Conservation (phyloP, 2,888 invertebrate species). For the Aphidoletes aphidimyza region DNA sequence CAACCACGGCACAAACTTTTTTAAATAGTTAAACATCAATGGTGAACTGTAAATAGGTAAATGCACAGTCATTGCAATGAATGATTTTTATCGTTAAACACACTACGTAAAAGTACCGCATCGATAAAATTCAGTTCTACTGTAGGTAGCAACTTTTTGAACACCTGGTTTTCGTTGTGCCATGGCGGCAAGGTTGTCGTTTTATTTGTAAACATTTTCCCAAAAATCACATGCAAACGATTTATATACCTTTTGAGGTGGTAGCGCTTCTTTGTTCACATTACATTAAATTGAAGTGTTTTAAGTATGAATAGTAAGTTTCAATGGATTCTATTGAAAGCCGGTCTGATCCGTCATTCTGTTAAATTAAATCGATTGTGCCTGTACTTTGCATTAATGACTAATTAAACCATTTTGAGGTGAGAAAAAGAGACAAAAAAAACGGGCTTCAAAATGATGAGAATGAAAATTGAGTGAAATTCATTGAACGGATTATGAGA, state of each 20-base stretch:
- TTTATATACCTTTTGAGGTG: too few species aligned
- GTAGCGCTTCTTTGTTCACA: too few species aligned
- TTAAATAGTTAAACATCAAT: neutral
- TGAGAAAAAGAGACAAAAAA: neutral
- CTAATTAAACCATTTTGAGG: conserved; percentile 6
- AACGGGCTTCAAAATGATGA: neutral
- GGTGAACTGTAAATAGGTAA: neutral
- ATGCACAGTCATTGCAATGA: too few species aligned
- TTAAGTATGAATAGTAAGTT: too few species aligned
- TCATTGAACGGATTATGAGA: conserved; percentile 13
- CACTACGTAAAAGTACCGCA: neutral
- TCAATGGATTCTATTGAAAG: too few species aligned
- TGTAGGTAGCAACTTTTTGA: too few species aligned
- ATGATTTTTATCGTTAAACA: neutral
- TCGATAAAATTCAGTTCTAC: neutral
- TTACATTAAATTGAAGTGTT: too few species aligned
- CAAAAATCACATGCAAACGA: too few species aligned
- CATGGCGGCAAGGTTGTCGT: too few species aligned
- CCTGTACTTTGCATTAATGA: conserved; percentile 24
- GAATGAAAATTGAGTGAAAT: neutral
- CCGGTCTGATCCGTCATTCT: neutral
- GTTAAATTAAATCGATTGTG: conserved; percentile 13
- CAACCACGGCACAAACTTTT: neutral
- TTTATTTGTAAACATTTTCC: neutral
- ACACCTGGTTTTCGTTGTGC: too few species aligned